Evolutionary conservation across 2,888 invertebrate genomes (phyloP).

Genomic region (Zhengitettix transpicula): DNA sequence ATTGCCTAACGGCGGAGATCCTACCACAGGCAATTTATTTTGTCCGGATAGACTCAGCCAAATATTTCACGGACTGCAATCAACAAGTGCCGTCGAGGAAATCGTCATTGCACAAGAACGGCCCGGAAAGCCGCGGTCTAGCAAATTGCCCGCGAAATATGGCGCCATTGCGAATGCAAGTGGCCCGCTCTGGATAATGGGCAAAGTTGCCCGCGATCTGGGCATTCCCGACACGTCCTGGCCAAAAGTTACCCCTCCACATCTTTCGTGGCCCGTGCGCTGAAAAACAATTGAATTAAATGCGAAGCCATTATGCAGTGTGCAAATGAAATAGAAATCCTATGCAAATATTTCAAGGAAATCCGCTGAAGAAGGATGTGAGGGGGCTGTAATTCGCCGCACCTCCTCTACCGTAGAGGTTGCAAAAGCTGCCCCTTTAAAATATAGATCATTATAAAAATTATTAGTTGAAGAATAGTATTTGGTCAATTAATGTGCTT

Average conservation of each 20-base stretch:
- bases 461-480: too few species aligned
- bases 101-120: too few species aligned
- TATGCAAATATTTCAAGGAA: slow-evolving; percentile 27
- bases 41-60: too few species aligned
- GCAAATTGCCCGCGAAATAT: not conserved
- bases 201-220: not conserved
- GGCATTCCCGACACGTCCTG: not conserved
- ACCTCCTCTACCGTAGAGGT: too few species aligned
- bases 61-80: too few species aligned
- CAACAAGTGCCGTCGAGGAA: too few species aligned
- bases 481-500: too few species aligned
- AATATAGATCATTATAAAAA: too few species aligned
- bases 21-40: too few species aligned
- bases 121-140: not conserved
- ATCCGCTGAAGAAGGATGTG: slow-evolving; percentile 5
- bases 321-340: slow-evolving; percentile 37
- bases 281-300: slow-evolving; percentile 33
- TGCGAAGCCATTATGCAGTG: slow-evolving; percentile 30
- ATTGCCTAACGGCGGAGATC: too few species aligned
- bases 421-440: too few species aligned
- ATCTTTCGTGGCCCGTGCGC: not conserved
- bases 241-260: too few species aligned
- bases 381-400: not conserved
- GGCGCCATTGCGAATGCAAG: not conserved
- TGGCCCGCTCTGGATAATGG: not conserved